A percentile compares a stretch with the other conserved stretches of the same genome.
Conservation (phyloP, 2,797 vertebrate genomes). For the Hippoglossus hippoglossus region DNA sequence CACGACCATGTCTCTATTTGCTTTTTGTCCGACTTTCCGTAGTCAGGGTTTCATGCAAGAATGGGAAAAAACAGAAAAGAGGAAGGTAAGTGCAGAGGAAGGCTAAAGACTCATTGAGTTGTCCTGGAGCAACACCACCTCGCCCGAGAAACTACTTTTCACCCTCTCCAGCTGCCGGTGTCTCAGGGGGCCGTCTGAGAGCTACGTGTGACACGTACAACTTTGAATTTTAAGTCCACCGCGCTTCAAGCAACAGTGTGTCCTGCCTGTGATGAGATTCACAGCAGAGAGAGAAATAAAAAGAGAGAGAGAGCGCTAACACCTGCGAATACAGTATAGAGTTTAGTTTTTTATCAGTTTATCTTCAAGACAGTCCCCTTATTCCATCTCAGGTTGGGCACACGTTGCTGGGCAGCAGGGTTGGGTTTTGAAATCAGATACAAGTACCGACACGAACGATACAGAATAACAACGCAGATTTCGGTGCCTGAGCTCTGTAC, state of each 20-base stretch:
- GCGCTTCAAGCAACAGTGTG: neutral
- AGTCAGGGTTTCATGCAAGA: constrained; percentile 12
- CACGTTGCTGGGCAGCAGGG: constrained; percentile 24
- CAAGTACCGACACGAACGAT: too few species aligned
- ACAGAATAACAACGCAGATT: too few species aligned
- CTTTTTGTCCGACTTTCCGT: neutral
- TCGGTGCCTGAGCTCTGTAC: too few species aligned
- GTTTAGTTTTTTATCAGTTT: constrained; percentile 41
- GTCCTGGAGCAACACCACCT: constrained; percentile 56
- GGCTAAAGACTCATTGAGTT: constrained; percentile 35
- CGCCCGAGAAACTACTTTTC: constrained; percentile 63
- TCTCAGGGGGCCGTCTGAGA: constrained; percentile 38
- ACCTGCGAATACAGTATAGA: constrained; percentile 18
- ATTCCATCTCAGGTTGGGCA: constrained; percentile 33
- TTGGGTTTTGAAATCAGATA: neutral
- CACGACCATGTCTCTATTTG: constrained; percentile 3
- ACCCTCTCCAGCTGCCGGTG: constrained; percentile 34
- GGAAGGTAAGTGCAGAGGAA: constrained; percentile 10
- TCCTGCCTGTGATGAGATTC: constrained; percentile 22
- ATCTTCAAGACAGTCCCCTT: constrained; percentile 29
- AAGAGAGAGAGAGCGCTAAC: neutral
- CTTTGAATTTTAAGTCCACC: constrained; percentile 49
- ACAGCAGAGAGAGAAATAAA: constrained; percentile 1
- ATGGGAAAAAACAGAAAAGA: neutral
- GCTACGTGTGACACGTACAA: constrained; percentile 38